A percentile compares a stretch with the other conserved stretches of the same genome.
phyloP scores from a whole-genome alignment of 2,797 vertebrate genomes.

The Sitta carolinensis region DNA sequence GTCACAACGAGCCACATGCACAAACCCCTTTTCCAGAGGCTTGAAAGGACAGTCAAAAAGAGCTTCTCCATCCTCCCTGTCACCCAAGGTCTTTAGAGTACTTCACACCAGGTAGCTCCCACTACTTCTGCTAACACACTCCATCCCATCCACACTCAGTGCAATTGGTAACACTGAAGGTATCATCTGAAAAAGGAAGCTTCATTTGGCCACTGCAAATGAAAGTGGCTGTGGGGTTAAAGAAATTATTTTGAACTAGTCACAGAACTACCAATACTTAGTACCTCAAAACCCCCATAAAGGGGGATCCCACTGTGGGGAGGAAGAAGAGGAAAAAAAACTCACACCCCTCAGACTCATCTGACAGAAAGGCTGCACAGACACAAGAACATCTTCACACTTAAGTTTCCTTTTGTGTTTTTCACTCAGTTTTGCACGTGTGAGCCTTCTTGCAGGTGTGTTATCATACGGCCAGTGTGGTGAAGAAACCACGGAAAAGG shows the following conservation, averaged over 20 bases:
- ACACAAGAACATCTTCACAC: neutral
- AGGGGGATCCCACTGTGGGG: neutral
- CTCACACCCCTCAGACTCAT: neutral
- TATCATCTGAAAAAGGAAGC: neutral
- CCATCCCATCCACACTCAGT: neutral
- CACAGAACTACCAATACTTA: neutral
- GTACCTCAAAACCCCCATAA: neutral
- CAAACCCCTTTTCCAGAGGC: neutral
- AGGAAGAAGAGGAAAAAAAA: neutral
- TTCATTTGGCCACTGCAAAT: neutral
- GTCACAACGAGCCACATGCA: neutral
- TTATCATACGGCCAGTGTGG: neutral
- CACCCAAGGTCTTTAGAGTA: neutral
- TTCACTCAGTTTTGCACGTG: neutral
- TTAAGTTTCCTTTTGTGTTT: neutral
- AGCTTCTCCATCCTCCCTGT: neutral
- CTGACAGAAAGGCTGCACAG: neutral
- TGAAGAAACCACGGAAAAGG: neutral
- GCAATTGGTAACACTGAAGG: rapidly evolving
- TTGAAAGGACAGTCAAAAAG: neutral
- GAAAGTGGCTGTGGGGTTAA: neutral
- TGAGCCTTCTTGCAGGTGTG: neutral
- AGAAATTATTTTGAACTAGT: neutral
- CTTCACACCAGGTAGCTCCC: neutral
- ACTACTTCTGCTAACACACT: neutral